Percentiles rank a stretch among this genome's conserved stretches.
Evolutionary conservation across 2,113 vertebrate species (phyloP).

Genomic region (Argyrosomus japonicus): DNA sequence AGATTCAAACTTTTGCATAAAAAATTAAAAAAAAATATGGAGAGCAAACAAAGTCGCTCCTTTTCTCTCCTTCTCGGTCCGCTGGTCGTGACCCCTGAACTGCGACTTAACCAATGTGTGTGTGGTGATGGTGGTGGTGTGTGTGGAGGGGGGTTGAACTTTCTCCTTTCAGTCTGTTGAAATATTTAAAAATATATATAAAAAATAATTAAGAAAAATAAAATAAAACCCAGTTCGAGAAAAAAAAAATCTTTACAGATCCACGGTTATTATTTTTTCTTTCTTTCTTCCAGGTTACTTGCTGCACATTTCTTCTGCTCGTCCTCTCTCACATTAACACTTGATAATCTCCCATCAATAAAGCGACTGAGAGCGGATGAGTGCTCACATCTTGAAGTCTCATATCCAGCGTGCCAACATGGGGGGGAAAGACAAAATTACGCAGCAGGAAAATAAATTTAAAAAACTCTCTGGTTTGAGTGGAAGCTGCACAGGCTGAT

Average conservation of each 20-base stretch:
- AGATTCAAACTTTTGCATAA: slow-evolving; percentile 4
- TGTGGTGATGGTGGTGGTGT: no score
- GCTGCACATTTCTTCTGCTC: slow-evolving; percentile 36
- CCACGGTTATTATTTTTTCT: slow-evolving; percentile 38
- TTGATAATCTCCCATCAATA: slow-evolving; percentile 69
- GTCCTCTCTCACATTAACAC: slow-evolving; percentile 55
- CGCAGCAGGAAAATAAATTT: neutral
- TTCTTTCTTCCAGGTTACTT: slow-evolving; percentile 40
- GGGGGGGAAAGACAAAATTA: neutral
- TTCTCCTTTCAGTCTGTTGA: slow-evolving; percentile 54
- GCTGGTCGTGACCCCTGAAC: slow-evolving; percentile 78
- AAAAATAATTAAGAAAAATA: neutral
- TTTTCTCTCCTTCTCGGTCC: slow-evolving; percentile 68
- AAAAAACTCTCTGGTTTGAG: neutral
- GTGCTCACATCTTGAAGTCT: slow-evolving; percentile 68
- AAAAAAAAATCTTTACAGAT: slow-evolving; percentile 61
- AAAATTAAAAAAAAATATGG: neutral
- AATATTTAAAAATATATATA: slow-evolving; percentile 23
- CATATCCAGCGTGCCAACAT: slow-evolving; percentile 54
- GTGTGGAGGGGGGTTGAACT: slow-evolving; percentile 44
- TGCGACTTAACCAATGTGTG: slow-evolving; percentile 40
- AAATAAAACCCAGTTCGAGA: slow-evolving; percentile 10
- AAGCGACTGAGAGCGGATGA: slow-evolving; percentile 39
- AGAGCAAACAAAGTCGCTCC: slow-evolving; percentile 31
- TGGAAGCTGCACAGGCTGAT: slow-evolving; percentile 15